These are phyloP conservation scores for Orthonevra nobilis DNA, from an alignment of 2,888 invertebrate genomes.

Conservation along the genomic window DNA sequence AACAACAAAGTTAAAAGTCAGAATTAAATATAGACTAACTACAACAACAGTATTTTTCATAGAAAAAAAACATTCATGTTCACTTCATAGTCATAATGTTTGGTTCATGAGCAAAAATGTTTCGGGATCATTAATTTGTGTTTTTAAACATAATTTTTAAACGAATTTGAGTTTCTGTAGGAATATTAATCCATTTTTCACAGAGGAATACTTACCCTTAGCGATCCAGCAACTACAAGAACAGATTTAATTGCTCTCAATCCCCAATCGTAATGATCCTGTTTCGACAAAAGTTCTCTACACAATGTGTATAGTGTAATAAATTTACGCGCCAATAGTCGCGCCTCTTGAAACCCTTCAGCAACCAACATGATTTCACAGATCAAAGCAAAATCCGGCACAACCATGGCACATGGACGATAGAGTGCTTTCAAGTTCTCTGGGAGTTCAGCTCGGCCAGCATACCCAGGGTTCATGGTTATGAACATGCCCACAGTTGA, in stretches of 20 bases:
- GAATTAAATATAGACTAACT: no score
- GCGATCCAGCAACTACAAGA: slow-evolving; percentile 94
- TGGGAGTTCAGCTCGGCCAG: slow-evolving; percentile 93
- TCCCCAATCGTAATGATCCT: slow-evolving; percentile 99
- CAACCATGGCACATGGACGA: slow-evolving; percentile 97
- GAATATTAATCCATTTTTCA: no score
- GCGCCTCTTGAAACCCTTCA: slow-evolving; percentile 96
- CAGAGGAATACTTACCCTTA: slow-evolving; percentile 86
- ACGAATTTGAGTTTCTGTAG: no score
- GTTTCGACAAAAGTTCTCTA: slow-evolving; percentile 93
- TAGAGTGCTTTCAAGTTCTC: slow-evolving; percentile 89
- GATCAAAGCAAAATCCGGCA: slow-evolving; percentile 97
- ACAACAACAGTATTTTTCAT: no score
- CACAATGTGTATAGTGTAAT: slow-evolving; percentile 95
- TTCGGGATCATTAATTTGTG: no score
- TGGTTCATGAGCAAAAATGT: no score
- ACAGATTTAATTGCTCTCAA: slow-evolving; percentile 97
- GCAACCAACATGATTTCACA: slow-evolving; percentile 98
- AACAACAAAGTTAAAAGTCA: no score
- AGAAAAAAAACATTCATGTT: no score
- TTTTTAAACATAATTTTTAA: no score
- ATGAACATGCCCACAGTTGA: slow-evolving; percentile 94
- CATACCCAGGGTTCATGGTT: slow-evolving; percentile 98
- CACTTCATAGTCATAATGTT: no score
- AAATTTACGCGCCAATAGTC: slow-evolving; percentile 94